Evolutionary conservation across 2,888 invertebrate species (phyloP).

Genomic region (Drosophila kanekoi): DNA sequence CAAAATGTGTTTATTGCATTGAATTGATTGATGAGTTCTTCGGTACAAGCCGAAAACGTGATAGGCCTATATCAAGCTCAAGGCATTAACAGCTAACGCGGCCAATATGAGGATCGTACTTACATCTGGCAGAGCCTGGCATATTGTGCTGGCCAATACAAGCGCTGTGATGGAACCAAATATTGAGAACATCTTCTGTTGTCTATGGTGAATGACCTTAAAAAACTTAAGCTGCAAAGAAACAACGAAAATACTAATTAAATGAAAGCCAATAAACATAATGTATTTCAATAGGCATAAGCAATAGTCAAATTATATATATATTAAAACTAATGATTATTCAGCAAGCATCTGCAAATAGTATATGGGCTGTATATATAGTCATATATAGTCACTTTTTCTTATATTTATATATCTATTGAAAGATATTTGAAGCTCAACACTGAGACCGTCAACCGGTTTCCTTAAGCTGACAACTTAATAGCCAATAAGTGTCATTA

Average conservation of each 20-base stretch:
- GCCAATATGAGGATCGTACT: conserved; percentile 64
- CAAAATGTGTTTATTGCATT: conserved; percentile 57
- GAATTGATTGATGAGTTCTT: conserved; percentile 76
- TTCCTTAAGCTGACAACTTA: no score
- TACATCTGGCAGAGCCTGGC: conserved; percentile 85
- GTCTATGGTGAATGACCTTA: conserved; percentile 50
- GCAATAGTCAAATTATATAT: not conserved
- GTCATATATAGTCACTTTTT: no score
- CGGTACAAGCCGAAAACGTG: conserved; percentile 47
- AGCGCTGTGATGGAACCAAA: conserved; percentile 80
- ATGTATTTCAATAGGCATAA: not conserved
- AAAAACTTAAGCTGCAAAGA: conserved; percentile 69
- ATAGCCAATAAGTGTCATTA: no score
- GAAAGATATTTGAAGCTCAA: no score
- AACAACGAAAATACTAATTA: conserved; percentile 1
- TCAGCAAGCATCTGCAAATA: no score
- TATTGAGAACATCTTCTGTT: conserved; percentile 81
- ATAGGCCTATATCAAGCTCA: conserved; percentile 26
- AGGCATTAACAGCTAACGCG: conserved; percentile 27
- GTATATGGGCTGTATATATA: no score
- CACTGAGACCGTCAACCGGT: no score
- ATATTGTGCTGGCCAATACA: conserved; percentile 83
- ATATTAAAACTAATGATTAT: not conserved
- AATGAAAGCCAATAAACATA: not conserved
- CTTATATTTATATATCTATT: no score